phyloP scores from a whole-genome alignment of 2,888 invertebrate species.

The Meandrusa payeni region DNA sequence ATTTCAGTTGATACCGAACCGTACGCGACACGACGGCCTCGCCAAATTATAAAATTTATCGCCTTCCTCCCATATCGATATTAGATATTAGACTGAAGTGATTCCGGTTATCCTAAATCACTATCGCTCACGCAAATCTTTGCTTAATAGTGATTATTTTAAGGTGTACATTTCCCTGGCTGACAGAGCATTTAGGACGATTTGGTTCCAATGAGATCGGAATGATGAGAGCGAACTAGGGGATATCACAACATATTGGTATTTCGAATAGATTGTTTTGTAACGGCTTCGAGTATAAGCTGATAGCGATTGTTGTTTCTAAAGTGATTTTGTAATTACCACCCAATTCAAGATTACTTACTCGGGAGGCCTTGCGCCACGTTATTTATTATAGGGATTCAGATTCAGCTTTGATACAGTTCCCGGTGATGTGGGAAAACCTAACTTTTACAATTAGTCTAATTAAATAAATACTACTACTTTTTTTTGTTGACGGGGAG shows the following conservation, averaged over 20 bases:
- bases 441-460: too few species aligned
- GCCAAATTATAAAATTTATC: slow-evolving; percentile 10
- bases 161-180: slow-evolving; percentile 2
- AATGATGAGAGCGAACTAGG: slow-evolving; percentile 46
- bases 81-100: slow-evolving; percentile 1
- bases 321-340: too few species aligned
- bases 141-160: not conserved
- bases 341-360: too few species aligned
- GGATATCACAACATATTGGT: slow-evolving; percentile 59
- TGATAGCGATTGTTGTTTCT: slow-evolving; percentile 33
- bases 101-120: slow-evolving; percentile 1
- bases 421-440: too few species aligned
- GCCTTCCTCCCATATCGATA: not conserved
- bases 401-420: too few species aligned
- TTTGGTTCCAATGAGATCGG: slow-evolving; percentile 6
- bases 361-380: too few species aligned
- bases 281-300: slow-evolving; percentile 31
- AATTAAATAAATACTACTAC: too few species aligned
- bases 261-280: slow-evolving; percentile 50
- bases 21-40: not conserved
- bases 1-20: slow-evolving; percentile 3
- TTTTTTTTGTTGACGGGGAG: too few species aligned
- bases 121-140: not conserved
- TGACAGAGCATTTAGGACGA: not conserved
- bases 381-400: too few species aligned